A percentile compares a stretch with the other conserved stretches of the same genome.
Conservation (phyloP, 2,888 invertebrate genomes). For the Andrena flavipes region DNA sequence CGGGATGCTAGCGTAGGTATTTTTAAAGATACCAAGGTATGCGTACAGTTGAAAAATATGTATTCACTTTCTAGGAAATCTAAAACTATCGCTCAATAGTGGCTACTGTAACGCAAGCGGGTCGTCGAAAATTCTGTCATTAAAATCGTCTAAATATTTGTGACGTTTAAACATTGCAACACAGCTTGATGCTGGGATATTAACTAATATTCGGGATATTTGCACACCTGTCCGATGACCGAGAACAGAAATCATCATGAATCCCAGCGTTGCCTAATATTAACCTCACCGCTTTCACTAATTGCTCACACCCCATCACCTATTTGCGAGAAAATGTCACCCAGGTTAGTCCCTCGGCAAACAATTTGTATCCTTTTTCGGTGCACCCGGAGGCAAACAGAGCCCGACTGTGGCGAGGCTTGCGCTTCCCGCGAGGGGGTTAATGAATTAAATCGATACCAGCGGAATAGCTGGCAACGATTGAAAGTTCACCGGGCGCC, state of each 20-base stretch:
- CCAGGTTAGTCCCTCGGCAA: not conserved
- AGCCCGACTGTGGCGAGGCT: not conserved
- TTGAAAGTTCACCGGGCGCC: conserved; percentile 33
- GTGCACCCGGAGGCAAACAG: not conserved
- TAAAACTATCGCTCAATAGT: too few species aligned
- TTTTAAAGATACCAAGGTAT: not conserved
- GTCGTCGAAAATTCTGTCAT: not conserved
- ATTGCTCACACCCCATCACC: too few species aligned
- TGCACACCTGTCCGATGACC: too few species aligned
- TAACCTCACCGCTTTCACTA: not conserved
- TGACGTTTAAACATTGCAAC: not conserved
- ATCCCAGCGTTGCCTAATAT: not conserved
- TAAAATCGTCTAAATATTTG: not conserved
- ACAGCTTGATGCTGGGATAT: not conserved
- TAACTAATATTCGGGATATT: not conserved
- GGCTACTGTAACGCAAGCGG: too few species aligned
- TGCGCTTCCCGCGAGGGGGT: conserved; percentile 40
- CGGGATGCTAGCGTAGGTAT: not conserved
- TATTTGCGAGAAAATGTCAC: too few species aligned
- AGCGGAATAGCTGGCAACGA: conserved; percentile 26
- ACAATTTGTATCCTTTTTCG: conserved; percentile 15
- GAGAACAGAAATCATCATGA: not conserved
- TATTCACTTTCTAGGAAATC: too few species aligned
- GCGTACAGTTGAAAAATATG: too few species aligned
- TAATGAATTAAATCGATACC: conserved; percentile 61